phyloP scores from a whole-genome alignment of 2,113 vertebrate genomes.

The Arvicanthis niloticus region DNA sequence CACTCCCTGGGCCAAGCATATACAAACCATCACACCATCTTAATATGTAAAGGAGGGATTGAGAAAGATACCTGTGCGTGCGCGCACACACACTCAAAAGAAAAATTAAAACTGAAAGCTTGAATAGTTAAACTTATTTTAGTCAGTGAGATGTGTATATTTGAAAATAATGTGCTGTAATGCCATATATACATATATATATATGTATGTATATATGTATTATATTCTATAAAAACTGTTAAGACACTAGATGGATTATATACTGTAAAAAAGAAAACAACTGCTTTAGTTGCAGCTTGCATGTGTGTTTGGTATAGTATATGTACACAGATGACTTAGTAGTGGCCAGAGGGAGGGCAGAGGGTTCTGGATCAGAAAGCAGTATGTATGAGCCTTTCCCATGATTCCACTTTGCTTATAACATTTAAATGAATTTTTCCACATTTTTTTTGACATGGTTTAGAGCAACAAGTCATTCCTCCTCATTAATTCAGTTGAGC shows the following conservation, averaged over 20 bases:
- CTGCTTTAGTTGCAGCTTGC: background rate
- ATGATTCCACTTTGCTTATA: background rate
- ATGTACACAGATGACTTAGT: background rate
- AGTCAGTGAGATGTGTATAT: background rate
- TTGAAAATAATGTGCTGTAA: background rate
- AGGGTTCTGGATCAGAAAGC: background rate
- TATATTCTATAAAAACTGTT: slow-evolving; percentile 21
- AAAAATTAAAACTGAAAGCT: background rate
- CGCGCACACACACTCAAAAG: background rate
- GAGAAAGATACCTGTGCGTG: background rate
- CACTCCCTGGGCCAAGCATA: too few species aligned
- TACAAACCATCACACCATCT: too few species aligned
- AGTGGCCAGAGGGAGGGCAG: background rate
- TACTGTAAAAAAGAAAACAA: background rate
- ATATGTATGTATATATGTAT: too few species aligned
- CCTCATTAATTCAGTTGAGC: slow-evolving; percentile 5
- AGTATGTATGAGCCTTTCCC: background rate
- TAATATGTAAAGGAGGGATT: background rate
- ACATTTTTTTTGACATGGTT: slow-evolving; percentile 32
- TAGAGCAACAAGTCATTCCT: slow-evolving; percentile 7
- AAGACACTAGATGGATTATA: background rate
- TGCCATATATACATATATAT: background rate
- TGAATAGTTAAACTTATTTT: slow-evolving; percentile 49
- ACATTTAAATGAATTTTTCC: background rate
- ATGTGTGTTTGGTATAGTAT: background rate